Conservation (phyloP, 2,797 vertebrate species). For the Acrossocheilus wenchowensis region DNA sequence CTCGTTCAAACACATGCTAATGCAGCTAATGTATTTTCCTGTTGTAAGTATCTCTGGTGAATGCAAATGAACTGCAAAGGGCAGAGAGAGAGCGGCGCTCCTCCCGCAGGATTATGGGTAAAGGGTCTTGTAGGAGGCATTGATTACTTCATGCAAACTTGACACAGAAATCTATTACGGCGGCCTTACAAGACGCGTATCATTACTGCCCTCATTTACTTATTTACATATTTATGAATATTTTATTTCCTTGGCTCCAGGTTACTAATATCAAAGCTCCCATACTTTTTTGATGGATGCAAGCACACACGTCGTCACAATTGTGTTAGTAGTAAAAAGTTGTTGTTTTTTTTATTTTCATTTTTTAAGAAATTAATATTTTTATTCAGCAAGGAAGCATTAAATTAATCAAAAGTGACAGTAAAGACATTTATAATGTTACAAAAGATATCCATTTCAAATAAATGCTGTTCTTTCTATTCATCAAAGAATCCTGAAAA, state of each 20-base stretch:
- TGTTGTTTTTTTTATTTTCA: too few species aligned
- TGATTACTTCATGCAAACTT: slow-evolving; percentile 38
- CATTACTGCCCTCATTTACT: slow-evolving; percentile 11
- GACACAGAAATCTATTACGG: slow-evolving; percentile 32
- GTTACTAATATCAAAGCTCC: not conserved
- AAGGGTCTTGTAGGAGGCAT: slow-evolving; percentile 37
- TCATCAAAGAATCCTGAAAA: not conserved
- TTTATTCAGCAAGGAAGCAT: not conserved
- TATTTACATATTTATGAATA: slow-evolving; percentile 27
- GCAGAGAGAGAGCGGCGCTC: not conserved
- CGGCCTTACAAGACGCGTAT: slow-evolving; percentile 20
- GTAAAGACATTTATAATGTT: not conserved
- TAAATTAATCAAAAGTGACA: not conserved
- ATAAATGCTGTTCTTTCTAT: not conserved
- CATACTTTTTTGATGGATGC: not conserved
- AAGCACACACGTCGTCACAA: not conserved
- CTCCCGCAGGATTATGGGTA: slow-evolving; percentile 22
- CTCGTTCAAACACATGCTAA: not conserved
- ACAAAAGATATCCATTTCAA: not conserved
- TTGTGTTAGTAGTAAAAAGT: not conserved
- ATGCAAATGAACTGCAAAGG: slow-evolving; percentile 49
- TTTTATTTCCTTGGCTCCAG: not conserved
- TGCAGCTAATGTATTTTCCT: slow-evolving; percentile 12
- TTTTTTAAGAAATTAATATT: not conserved
- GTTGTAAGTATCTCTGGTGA: slow-evolving; percentile 3